A percentile compares a stretch with the other conserved stretches of the same genome.
Evolutionary conservation across 2,113 vertebrate genomes (phyloP).

Genomic region (Himantopus leucocephalus): DNA sequence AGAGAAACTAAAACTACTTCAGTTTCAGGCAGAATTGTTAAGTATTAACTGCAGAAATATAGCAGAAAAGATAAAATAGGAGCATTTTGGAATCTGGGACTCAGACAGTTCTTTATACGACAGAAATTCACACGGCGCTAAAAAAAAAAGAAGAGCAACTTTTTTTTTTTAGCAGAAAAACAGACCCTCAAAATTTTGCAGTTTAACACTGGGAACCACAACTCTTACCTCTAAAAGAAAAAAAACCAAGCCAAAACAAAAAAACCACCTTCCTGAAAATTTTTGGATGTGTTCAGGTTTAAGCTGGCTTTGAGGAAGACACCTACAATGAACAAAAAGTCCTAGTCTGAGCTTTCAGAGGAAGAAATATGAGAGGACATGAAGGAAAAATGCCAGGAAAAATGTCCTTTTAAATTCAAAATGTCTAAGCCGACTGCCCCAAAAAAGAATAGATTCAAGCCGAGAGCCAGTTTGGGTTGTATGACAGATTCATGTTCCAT

Average conservation of each 20-base stretch:
- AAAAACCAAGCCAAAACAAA: background rate
- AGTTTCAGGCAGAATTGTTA: background rate
- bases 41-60: conserved; percentile 17
- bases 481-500: background rate
- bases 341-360: background rate
- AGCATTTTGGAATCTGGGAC: background rate
- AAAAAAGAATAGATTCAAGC: conserved; percentile 12
- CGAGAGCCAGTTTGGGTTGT: background rate
- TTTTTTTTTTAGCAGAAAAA: background rate
- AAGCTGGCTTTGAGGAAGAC: background rate
- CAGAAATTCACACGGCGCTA: background rate
- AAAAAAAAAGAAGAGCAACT: background rate
- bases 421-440: background rate
- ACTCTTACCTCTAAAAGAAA: background rate
- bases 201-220: background rate
- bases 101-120: background rate
- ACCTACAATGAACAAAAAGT: background rate
- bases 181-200: background rate
- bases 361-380: background rate
- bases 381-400: background rate
- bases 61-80: background rate
- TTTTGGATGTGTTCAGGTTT: background rate
- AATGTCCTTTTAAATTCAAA: background rate
- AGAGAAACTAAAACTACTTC: background rate
- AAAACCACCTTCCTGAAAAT: background rate